Conservation (phyloP, 2,113 vertebrate species). For the Acanthisitta chloris region DNA sequence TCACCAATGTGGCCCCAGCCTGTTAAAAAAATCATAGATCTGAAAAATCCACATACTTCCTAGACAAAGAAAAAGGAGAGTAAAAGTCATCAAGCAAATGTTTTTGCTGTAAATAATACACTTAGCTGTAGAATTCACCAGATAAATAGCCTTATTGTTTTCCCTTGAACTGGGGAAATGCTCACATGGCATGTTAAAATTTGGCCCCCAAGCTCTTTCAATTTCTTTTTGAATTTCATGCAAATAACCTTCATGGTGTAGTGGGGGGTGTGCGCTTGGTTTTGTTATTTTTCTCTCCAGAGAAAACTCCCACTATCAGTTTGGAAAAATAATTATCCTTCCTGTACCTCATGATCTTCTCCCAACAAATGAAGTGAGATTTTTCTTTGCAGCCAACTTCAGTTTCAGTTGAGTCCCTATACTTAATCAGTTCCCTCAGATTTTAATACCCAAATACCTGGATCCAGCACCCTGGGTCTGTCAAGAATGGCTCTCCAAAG, state of each 20-base stretch:
- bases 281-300: not conserved
- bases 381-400: not conserved
- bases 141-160: not conserved
- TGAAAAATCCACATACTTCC: not conserved
- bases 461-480: not conserved
- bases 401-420: not conserved
- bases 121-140: not conserved
- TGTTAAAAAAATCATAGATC: not conserved
- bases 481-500: not conserved
- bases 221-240: not conserved
- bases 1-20: not conserved
- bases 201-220: not conserved
- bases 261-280: accelerated
- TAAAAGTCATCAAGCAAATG: not conserved
- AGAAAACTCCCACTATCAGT: not conserved
- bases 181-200: not conserved
- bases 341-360: not conserved
- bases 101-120: not conserved
- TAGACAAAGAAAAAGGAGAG: not conserved
- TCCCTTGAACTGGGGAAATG: not conserved
- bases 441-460: not conserved
- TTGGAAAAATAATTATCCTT: constrained; percentile 27
- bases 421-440: not conserved
- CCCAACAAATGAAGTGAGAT: not conserved
- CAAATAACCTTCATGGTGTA: not conserved